Percentiles rank a stretch among this genome's conserved stretches.
Evolutionary conservation across 1,140 invertebrate species (phyloP).

Genomic region (Penaeus vannamei): DNA sequence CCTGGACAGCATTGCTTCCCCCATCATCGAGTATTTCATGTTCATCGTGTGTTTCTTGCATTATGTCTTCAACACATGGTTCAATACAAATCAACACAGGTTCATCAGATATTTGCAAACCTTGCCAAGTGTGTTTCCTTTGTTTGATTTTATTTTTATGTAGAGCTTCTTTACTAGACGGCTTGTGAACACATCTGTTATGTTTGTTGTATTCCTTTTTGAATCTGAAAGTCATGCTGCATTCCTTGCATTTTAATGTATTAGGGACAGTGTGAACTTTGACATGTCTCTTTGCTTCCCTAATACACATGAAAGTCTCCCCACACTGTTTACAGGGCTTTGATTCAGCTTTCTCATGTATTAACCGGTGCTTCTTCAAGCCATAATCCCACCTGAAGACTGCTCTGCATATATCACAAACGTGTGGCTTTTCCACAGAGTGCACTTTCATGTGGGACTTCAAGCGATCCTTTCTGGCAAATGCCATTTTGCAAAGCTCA

Average conservation of each 20-base stretch:
- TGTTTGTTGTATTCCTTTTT: too few species aligned
- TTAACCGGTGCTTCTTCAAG: not conserved
- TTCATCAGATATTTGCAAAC: not conserved
- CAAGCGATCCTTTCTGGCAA: constrained; percentile 1
- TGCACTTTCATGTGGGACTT: constrained; percentile 12
- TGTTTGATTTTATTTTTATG: too few species aligned
- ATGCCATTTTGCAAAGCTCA: not conserved
- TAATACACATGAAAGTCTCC: constrained; percentile 7
- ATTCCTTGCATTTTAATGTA: not conserved
- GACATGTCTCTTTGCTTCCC: not conserved
- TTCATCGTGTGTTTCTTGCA: not conserved
- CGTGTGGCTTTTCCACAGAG: not conserved
- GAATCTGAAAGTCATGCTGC: too few species aligned
- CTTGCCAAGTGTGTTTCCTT: too few species aligned
- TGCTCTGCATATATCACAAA: not conserved
- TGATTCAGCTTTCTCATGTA: constrained; percentile 1
- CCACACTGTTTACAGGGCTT: not conserved
- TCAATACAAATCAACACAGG: constrained; percentile 17
- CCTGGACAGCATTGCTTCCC: too few species aligned
- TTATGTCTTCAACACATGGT: not conserved
- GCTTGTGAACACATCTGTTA: too few species aligned
- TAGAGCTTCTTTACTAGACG: too few species aligned
- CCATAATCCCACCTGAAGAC: constrained; percentile 9
- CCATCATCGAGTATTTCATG: too few species aligned
- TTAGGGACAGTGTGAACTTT: not conserved